Base-by-base conservation (phyloP, 30 jellyfish, hydroid and myxozoan species). In the Pelagia noctiluca region DNA sequence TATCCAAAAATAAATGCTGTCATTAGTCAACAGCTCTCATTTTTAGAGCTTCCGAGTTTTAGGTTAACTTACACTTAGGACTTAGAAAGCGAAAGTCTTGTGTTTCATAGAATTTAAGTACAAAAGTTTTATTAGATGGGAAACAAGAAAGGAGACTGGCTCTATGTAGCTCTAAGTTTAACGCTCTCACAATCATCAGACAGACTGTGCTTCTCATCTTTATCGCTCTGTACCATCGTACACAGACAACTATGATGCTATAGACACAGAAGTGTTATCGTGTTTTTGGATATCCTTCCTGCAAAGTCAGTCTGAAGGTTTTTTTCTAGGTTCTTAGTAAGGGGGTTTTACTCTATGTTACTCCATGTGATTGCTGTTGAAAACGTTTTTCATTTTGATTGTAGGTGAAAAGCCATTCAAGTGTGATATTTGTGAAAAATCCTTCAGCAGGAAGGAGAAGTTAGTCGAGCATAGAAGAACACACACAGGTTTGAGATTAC, bases 361-460 rank as follows among this genome's bases (percentile, higher is more conserved):
- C 21, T 52, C 26, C 28, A 10, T 52, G 7, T 52, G 18, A 70
- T 18, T 62, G 48, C 23, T 62, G 23, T 0, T 18, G 31, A 0
- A 62, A 1, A 21, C 31, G 23, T 62, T 23, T 0, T 57, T 19
- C 75, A 0, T 1, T 19, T 3, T 10, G 25, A 16, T 71, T 71
- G 13, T 46, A 80, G 90, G 90, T 7, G 90, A 80, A 52, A 80
- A 80, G 52, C 90, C 90, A 0, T 80, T 80, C 48, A 61, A 80
- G 23, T 80, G 90, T 50, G 90, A 80, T 35, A 22, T 80, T 2
- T 80, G 90, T 48, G 76, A 65, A 31, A 80, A 80, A 35, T 75
- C 90, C 42, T 80, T 80, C 83, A 80, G 90, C 75, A 78, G 90
- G 22, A 80, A 66, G 42, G 90, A 80, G 76, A 80, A 80, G 30